Evolutionary conservation across 2,888 invertebrate genomes (phyloP), one percentile per base, ranked within the genome.

Genomic region (Lamellibrachia satsuma): DNA sequence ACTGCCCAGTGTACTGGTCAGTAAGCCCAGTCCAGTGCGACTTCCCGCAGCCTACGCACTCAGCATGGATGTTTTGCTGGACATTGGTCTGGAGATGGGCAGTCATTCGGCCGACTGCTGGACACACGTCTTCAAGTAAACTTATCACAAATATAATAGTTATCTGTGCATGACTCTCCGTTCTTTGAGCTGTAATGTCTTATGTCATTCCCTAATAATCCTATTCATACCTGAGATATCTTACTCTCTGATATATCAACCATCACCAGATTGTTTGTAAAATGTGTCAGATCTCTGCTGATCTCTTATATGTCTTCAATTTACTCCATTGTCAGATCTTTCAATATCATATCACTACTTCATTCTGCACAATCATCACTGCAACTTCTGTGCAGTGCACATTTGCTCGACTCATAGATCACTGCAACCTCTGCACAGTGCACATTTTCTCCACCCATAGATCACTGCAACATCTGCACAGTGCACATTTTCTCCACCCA

Each of bases 81-180:
- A 98, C 96, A 97, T 98, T 93, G 99, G 99, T 2, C 97, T 99
- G 92, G 99, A 99, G 95, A 97, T 99, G 8, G 99, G 98, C 6
- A 98, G 98, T 90, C 98, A 99, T 95, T 98, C 99, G 52, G 97
- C 98, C 39, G 98, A 98, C 94, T 99, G 99, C 95, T 99, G 99
- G 99, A 98, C 98, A 94, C 99, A 99, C 96, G 98, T 99, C 93
- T 98, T 99, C 96, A 98, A 98, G 96, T 96, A 75, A 75, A n/a
- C n/a, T 6, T 4, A 22, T 11, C 60, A 60, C 15, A 60, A 22
- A 15, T 22, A 39, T 39, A 60, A 4, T 60, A 22, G 11, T 60
- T 4, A 75, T 75, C 75, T 75, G 39, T 39, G 39, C 39, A 75
- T 22, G 4, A 15, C 75, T 22, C 15, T 75, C 75, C 75, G 15